phyloP scores from a whole-genome alignment of 2,797 vertebrate species.

The Sorex maritimensis region DNA sequence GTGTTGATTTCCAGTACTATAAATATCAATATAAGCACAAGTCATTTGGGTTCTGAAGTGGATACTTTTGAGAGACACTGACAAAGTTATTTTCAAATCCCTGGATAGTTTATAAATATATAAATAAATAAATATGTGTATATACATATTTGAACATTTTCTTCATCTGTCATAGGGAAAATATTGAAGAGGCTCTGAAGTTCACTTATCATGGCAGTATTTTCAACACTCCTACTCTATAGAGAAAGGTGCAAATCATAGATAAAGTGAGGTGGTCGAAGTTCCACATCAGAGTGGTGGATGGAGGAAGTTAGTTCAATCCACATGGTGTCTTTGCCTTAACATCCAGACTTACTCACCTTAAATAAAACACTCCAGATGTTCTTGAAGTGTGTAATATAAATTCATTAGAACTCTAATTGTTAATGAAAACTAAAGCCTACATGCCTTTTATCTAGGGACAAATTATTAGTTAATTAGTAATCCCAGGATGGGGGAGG shows the following conservation, averaged over 20 bases:
- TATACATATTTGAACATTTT: no score
- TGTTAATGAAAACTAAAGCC: constrained; percentile 54
- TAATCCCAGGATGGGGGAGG: no score
- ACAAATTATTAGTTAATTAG: not conserved
- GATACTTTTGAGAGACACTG: not conserved
- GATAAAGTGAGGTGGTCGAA: not conserved
- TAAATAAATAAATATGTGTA: no score
- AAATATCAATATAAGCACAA: constrained; percentile 36
- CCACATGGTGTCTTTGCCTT: not conserved
- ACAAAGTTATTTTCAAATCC: constrained; percentile 15
- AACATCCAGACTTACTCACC: not conserved
- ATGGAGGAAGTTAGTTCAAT: not conserved
- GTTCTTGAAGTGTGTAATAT: not conserved
- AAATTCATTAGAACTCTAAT: constrained; percentile 6
- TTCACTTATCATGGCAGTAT: not conserved
- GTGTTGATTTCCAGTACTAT: constrained; percentile 28
- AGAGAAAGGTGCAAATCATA: not conserved
- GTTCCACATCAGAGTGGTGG: not conserved
- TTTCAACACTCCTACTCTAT: not conserved
- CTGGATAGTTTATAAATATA: no score
- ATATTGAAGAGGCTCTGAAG: not conserved
- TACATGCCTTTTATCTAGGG: not conserved
- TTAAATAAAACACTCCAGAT: not conserved
- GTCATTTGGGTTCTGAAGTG: not conserved
- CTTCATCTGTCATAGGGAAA: not conserved